Percentiles rank a stretch among this genome's conserved stretches.
Evolutionary conservation across 2,113 vertebrate species (phyloP).

Genomic region (Brachypteracias leptosomus): DNA sequence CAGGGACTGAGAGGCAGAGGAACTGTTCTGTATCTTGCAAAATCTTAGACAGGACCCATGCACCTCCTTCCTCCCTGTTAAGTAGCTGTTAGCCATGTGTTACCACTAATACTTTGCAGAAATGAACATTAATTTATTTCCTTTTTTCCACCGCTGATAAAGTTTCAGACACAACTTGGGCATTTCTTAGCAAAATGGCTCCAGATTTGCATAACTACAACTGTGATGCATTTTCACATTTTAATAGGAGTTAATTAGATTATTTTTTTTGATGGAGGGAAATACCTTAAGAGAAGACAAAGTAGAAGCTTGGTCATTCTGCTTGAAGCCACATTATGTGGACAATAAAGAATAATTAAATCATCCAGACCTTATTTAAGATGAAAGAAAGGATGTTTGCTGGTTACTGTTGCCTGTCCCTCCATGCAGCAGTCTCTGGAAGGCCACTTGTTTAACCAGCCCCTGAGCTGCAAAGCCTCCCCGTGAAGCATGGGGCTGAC

Average conservation of each 20-base stretch:
- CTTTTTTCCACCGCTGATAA: background rate
- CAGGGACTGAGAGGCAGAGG: background rate
- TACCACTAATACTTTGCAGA: background rate
- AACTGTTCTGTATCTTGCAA: background rate
- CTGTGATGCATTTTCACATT: constrained; percentile 50
- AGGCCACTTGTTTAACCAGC: constrained; percentile 17
- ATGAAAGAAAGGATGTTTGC: constrained; percentile 72
- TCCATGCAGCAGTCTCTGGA: background rate
- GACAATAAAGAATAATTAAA: constrained; percentile 77
- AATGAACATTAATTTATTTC: background rate
- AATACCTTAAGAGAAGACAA: constrained; percentile 4
- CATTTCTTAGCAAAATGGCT: constrained; percentile 45
- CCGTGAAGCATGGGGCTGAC: constrained; percentile 58
- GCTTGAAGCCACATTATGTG: constrained; percentile 43
- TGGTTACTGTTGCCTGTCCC: constrained; percentile 50
- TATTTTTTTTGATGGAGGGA: constrained; percentile 1
- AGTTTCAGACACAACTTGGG: background rate
- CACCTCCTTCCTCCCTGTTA: background rate
- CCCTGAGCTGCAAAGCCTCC: background rate
- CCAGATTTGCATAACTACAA: constrained; percentile 58
- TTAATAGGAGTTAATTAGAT: constrained; percentile 46
- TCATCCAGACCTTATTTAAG: constrained; percentile 76
- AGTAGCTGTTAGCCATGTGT: background rate
- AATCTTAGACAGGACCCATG: background rate
- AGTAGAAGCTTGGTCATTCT: constrained; percentile 23